Base-by-base conservation (phyloP, 2,113 vertebrate species). In the Centropristis striata region DNA sequence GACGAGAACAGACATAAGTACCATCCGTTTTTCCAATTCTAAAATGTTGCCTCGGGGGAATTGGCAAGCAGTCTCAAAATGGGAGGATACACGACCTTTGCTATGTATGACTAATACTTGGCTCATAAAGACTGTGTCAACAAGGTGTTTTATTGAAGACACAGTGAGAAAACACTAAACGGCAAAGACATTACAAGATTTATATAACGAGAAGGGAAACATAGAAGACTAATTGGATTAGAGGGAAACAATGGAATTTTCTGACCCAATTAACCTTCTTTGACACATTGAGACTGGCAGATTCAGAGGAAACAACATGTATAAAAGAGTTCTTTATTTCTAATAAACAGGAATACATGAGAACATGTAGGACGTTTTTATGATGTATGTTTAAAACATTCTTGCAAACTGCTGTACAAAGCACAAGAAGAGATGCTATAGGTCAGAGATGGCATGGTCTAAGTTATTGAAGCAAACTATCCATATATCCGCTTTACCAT, bases 311-410 rank as follows among this genome's bases (percentile, higher is more conserved):
- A 25, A 60, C 80, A 78, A 70, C 15, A 81, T 66, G 28, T 87
- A 89, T 80, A 92, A 85, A 92, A 93, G 86, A 90, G 49, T 78
- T 83, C 75, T 94, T 91, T 92, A 92, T 94, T 93, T 88, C 90
- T 95, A 94, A 92, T 94, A 84, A 90, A 92, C 81, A 82, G 66
- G 59, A n/a, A 68, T 91, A 88, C 39, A 71, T 90, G 78, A 63
- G 77, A 86, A 90, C 84, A 74, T 50, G 73, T 64, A 16, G 79
- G 80, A 90, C 75, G 78, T 75, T 86, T 89, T 85, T 66, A 84
- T 71, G 67, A 78, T 68, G 64, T 63, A 78, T 82, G 61, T 75
- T 84, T 86, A 65, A 83, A 46, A 87, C 55, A 84, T 88, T 87
- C 86, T 86, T 86, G 70, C 75, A 92, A 93, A 89, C 79, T 61